A percentile compares a stretch with the other conserved stretches of the same genome.
phyloP scores from a whole-genome alignment of 2,888 invertebrate species.

The Pseudococcus viburni region DNA sequence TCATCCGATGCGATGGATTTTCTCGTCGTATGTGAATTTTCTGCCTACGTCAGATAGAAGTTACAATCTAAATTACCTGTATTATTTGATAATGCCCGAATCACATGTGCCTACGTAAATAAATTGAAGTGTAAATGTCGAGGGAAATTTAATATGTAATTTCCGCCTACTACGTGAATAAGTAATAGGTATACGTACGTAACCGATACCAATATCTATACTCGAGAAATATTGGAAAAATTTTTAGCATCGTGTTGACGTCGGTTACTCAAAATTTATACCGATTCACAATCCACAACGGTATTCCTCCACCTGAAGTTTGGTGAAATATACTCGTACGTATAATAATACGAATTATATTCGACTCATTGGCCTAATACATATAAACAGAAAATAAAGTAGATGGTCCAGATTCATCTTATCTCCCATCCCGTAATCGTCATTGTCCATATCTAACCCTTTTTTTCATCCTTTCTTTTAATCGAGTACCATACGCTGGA shows the following conservation, averaged over 20 bases:
- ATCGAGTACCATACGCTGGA: neutral
- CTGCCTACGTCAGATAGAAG: neutral
- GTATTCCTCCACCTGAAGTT: no score
- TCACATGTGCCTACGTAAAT: neutral
- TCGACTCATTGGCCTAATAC: neutral
- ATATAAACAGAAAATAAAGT: neutral
- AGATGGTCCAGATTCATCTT: neutral
- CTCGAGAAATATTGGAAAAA: no score
- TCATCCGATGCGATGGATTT: neutral
- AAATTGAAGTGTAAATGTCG: constrained; percentile 23
- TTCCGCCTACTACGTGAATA: neutral
- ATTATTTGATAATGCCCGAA: neutral
- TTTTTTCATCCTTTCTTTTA: neutral
- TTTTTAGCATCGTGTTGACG: no score
- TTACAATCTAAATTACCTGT: neutral
- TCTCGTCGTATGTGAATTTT: neutral
- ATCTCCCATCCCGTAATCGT: neutral
- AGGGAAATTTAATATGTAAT: constrained; percentile 23
- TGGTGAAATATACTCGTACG: no score
- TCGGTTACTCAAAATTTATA: no score
- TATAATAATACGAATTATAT: no score
- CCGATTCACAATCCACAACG: no score
- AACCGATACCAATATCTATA: no score
- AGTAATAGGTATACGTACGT: neutral
- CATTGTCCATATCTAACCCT: neutral